These are phyloP conservation scores for Xylocopa sonorina DNA, from an alignment of 1,140 invertebrate species.

Conservation along the genomic window DNA sequence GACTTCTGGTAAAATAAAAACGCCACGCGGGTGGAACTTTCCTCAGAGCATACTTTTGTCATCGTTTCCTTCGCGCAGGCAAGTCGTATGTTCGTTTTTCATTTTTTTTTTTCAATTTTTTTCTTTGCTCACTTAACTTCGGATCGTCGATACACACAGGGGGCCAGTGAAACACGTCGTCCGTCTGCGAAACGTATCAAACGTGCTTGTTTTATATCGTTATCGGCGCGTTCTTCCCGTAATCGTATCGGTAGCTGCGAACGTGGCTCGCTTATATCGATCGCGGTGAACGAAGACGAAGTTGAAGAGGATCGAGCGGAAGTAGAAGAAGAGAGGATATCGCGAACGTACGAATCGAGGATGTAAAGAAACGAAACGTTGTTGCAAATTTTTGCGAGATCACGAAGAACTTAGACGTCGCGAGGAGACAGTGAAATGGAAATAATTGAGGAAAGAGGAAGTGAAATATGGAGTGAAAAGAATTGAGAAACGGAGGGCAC, in stretches of 20 bases:
- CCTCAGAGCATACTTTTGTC: background rate
- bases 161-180: background rate
- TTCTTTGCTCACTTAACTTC: slow-evolving; percentile 10
- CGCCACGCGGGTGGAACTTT: no score
- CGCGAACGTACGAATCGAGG: background rate
- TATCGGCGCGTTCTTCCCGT: slow-evolving; percentile 2
- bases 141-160: background rate
- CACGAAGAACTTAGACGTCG: background rate
- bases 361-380: background rate
- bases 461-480: background rate
- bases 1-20: background rate
- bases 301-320: background rate
- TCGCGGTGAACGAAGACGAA: background rate
- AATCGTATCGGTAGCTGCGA: slow-evolving; percentile 16
- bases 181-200: slow-evolving; percentile 20
- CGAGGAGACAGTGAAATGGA: background rate
- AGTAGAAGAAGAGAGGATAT: background rate
- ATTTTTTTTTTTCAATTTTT: no score
- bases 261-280: slow-evolving; percentile 34
- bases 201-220: slow-evolving; percentile 32
- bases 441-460: background rate
- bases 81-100: no score
- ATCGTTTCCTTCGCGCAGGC: background rate
- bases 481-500: background rate
- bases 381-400: background rate